Conservation (phyloP, 2,797 vertebrate species). For the Denticeps clupeoides region DNA sequence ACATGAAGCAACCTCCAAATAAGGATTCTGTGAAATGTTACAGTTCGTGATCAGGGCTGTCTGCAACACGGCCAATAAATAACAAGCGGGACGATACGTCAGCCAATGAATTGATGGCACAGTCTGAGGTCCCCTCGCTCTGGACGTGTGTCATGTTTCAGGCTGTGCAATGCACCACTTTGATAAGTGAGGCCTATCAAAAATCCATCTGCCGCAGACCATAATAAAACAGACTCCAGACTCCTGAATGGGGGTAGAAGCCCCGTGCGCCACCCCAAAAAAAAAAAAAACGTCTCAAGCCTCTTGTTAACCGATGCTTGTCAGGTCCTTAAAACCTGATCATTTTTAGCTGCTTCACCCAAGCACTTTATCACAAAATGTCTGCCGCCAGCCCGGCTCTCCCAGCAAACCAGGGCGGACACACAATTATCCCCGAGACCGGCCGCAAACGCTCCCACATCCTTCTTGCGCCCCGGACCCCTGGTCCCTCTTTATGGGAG, state of each 20-base stretch:
- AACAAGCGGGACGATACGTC: no score
- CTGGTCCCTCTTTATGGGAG: no score
- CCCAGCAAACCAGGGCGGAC: conserved; percentile 26
- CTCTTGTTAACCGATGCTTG: conserved; percentile 21
- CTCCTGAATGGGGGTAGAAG: neutral
- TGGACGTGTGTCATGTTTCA: neutral
- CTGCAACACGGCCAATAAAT: no score
- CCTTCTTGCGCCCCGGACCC: no score
- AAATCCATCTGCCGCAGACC: conserved; percentile 26
- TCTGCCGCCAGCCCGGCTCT: conserved; percentile 25
- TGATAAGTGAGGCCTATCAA: conserved; percentile 36
- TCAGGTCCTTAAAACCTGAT: conserved; percentile 22
- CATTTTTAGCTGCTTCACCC: conserved; percentile 21
- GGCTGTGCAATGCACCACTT: conserved; percentile 21
- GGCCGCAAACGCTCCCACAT: conserved; percentile 27
- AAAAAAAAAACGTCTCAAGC: neutral
- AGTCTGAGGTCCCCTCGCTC: no score
- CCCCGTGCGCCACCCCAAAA: neutral
- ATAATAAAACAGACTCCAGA: neutral
- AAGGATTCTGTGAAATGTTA: no score
- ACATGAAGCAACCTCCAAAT: no score
- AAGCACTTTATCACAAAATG: conserved; percentile 22
- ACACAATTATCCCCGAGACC: conserved; percentile 38
- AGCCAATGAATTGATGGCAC: no score
- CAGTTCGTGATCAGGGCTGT: no score